Evolutionary conservation across 2,797 vertebrate genomes (phyloP).

Genomic region (Lacerta agilis): DNA sequence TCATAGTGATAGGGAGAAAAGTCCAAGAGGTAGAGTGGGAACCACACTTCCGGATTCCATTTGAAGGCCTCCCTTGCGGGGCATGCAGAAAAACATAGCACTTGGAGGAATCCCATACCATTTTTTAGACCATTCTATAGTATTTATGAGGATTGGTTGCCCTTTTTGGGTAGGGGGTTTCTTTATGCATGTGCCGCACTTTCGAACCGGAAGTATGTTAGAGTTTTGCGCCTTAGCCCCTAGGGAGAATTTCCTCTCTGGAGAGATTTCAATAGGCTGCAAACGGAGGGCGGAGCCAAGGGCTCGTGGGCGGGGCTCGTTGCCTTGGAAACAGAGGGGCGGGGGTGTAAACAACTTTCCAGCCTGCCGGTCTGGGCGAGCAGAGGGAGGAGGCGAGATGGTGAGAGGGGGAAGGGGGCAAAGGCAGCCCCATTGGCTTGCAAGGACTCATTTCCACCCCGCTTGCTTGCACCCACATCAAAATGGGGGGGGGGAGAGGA

Average conservation of each 20-base stretch:
- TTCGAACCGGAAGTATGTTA: not conserved
- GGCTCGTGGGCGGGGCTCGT: not conserved
- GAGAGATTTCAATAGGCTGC: not conserved
- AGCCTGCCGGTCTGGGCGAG: not conserved
- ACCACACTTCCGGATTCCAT: not conserved
- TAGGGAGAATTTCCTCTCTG: not conserved
- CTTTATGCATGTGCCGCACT: not conserved
- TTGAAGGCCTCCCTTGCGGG: not conserved
- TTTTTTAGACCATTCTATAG: not conserved
- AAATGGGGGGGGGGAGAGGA: not conserved
- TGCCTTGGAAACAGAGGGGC: conserved; percentile 13
- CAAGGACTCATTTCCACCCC: not conserved
- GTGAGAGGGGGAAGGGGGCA: conserved; percentile 7
- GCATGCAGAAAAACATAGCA: no score
- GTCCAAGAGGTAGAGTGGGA: not conserved
- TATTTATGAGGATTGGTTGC: no score
- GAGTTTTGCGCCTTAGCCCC: accelerated
- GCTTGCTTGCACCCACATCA: not conserved
- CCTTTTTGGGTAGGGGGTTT: no score
- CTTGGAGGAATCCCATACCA: not conserved
- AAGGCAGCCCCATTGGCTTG: not conserved
- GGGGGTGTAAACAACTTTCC: not conserved
- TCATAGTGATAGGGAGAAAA: not conserved
- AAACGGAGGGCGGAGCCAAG: not conserved
- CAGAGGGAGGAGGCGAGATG: not conserved